Conservation (phyloP, 92 coral and sea anemone genomes). For the Desmophyllum pertusum region DNA sequence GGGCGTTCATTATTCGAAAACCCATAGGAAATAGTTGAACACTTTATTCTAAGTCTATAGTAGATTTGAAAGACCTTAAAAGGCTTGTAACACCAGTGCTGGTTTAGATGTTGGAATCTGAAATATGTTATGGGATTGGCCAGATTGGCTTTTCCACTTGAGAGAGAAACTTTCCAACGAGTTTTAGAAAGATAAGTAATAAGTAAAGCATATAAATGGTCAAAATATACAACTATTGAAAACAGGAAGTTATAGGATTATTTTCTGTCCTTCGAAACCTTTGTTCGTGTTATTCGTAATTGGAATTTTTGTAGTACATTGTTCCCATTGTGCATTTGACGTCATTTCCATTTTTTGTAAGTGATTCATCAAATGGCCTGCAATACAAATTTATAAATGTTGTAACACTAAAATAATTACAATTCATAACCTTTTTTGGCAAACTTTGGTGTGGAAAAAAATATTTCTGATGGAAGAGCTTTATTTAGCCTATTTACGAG, state of each 20-base stretch:
- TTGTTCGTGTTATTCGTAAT: background rate
- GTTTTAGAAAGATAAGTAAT: background rate
- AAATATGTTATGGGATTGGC: background rate
- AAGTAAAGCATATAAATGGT: background rate
- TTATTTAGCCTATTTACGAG: background rate
- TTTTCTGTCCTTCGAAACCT: background rate
- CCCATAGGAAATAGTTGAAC: background rate
- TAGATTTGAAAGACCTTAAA: too few species aligned
- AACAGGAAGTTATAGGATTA: background rate
- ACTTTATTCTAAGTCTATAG: background rate
- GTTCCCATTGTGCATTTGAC: background rate
- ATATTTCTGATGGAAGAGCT: background rate
- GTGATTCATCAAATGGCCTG: background rate
- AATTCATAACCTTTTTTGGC: background rate
- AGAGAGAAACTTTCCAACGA: background rate
- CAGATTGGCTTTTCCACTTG: background rate
- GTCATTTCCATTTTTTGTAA: background rate
- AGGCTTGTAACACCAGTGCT: background rate
- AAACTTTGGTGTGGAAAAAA: background rate
- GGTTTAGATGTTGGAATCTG: background rate
- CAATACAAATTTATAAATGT: background rate
- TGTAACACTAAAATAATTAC: background rate
- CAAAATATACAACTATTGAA: background rate
- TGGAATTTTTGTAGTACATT: background rate
- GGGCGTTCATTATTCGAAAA: background rate